phyloP scores from a whole-genome alignment of 2,888 invertebrate species.

The Hermaeophaga mercurialis region DNA sequence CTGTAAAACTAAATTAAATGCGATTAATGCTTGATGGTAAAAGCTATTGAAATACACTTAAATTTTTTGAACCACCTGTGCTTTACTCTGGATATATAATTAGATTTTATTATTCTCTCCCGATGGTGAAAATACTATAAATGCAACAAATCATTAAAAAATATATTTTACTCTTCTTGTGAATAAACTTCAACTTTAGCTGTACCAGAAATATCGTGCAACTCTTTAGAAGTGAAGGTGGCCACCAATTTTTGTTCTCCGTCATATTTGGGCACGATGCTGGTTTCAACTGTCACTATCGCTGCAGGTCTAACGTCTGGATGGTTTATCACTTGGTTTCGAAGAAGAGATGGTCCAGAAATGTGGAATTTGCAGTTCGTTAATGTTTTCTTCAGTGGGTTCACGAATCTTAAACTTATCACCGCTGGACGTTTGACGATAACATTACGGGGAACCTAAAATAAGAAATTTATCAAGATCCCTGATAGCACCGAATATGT shows the following conservation, averaged over 20 bases:
- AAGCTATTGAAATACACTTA: too few species aligned
- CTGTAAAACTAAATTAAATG: too few species aligned
- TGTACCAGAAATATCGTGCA: conserved; percentile 73
- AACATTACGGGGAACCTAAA: conserved; percentile 60
- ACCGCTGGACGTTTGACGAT: conserved; percentile 62
- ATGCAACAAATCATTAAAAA: neutral
- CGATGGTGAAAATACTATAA: too few species aligned
- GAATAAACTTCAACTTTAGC: conserved; percentile 63
- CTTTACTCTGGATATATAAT: too few species aligned
- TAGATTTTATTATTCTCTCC: too few species aligned
- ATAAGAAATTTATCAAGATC: too few species aligned
- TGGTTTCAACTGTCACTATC: conserved; percentile 61
- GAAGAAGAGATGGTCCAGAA: conserved; percentile 70
- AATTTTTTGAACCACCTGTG: too few species aligned
- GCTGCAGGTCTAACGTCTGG: conserved; percentile 64
- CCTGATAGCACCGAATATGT: too few species aligned
- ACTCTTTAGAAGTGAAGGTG: conserved; percentile 71
- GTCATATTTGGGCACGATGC: conserved; percentile 66
- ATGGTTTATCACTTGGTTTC: conserved; percentile 64
- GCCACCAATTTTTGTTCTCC: conserved; percentile 72
- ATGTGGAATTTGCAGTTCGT: conserved; percentile 72
- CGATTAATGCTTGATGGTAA: too few species aligned
- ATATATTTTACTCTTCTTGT: conserved; percentile 39
- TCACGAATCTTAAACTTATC: conserved; percentile 67
- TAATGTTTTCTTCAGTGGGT: conserved; percentile 69